Evolutionary conservation across 1,140 invertebrate genomes (phyloP), one percentile per base, ranked within the genome.

Genomic region (Nasonia giraulti): DNA sequence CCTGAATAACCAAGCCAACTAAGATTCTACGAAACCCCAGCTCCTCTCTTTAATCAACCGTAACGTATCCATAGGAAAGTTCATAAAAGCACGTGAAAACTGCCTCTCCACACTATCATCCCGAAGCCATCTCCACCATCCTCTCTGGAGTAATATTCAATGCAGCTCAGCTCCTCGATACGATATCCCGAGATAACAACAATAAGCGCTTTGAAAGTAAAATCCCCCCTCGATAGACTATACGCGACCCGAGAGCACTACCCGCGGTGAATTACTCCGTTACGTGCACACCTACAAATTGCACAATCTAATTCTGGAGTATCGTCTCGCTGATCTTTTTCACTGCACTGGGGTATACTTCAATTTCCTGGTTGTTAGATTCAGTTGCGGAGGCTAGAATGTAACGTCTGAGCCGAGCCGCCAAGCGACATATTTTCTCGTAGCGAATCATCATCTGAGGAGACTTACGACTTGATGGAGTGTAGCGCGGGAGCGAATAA

Each of bases 201-300:
- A 82, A 82, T 82, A 47, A 27, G 31, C 50, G 71, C 31, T 37
- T 33, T 33, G 80, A 82, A 74, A 82, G 47, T 82, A 47, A 75
- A 82, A 81, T 27, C 69, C 68, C 68, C 27, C 27, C 20, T 55
- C 40, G 8, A 47, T 44, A 68, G n/a, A 71, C 0, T 71, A 71
- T 27, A 23, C 68, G 27, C 10, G 68, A 71, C 5, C 20, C 66
- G 68, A 71, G n/a, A 71, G 27, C 33, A 33, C 27, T 73, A 71
- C 17, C 3, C 10, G 68, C 68, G 68, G 68, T 33, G 80, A 82
- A 75, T 75, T 82, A 82, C 80, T 82, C 27, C 47, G 71, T 82
- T 82, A 75, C 71, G 74, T 83, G 82, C 82, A 68, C 74, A 78
- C 75, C 82, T 78, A 83, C 82, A 50, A 83, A 83, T 83, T 83